Evolutionary conservation across 1,140 invertebrate genomes (phyloP), one percentile per base, ranked within the genome.

Genomic region (Heliconius himera): DNA sequence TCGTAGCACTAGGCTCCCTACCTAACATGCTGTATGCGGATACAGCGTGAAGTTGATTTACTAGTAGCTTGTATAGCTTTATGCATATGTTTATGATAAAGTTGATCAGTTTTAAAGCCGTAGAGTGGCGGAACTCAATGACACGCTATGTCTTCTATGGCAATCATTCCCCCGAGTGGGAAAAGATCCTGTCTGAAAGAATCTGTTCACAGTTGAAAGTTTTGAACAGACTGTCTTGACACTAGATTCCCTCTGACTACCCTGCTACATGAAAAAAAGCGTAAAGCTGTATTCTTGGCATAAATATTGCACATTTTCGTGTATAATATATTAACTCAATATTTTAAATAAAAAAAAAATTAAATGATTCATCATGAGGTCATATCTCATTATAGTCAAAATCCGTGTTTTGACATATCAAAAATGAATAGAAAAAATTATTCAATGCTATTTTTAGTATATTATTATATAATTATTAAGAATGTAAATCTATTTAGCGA

Each of bases 301-400:
- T 18, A 51, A 51, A 51, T 20, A 56, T 8, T 22, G 22, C 9
- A 22, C 0, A n/a, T n/a, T 56, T 56, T 9, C 18, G 18, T 13
- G 18, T 20, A 5, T 11, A 20, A 18, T 22, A 3, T 56, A 22
- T 9, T 22, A 22, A 66, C 2, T 13, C 22, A 66, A 26, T n/a
- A 9, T 66, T 26, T 29, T 16, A 1, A 66, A 29, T 29, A 26
- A 66, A 36, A 36, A 36, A 6, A 6, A 66, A 26, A 0, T 22
- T 26, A 66, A 1, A 66, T 66, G 60, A 66, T 29, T 66, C 60
- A 66, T 66, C 60, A 66, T 66, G 60, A 66, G 60, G 60, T 66
- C 60, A 66, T 66, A 11, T 29, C 20, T 66, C 9, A 29, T 26
- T 66, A 66, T 26, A 66, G 26, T 29, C 26, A 66, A 29, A 66